These are phyloP conservation scores for Tetraodon nigroviridis DNA, from an alignment of 2,113 vertebrate species.

Conservation along the genomic window DNA sequence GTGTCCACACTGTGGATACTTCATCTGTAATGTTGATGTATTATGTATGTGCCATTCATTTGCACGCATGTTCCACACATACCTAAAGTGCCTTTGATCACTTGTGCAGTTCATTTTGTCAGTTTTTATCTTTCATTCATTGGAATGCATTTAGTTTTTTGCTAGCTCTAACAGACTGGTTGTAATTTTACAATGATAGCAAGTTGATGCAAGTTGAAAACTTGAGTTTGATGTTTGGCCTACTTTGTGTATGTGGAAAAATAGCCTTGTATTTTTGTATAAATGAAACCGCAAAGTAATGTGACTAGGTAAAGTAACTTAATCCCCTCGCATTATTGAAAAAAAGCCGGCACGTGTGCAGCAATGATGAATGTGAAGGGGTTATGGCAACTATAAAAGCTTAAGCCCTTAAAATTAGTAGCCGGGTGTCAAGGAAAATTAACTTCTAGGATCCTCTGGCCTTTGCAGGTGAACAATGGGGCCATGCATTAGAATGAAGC, in stretches of 20 bases:
- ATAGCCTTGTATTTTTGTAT: not conserved
- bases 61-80: not conserved
- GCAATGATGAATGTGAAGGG: conserved; percentile 44
- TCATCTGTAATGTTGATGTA: not conserved
- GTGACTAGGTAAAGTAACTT: too few relatives aligned
- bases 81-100: not conserved
- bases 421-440: conserved; percentile 64
- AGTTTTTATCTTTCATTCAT: not conserved
- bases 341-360: conserved; percentile 19
- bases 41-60: not conserved
- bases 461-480: conserved; percentile 72
- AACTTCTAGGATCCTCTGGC: conserved; percentile 62
- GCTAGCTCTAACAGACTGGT: not conserved
- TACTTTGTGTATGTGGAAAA: too few relatives aligned
- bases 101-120: conserved; percentile 2
- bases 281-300: not conserved
- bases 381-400: conserved; percentile 41
- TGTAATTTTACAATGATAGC: not conserved
- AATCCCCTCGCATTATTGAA: conserved; percentile 4
- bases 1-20: conserved; percentile 2
- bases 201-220: conserved; percentile 24
- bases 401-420: conserved; percentile 59
- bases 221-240: not conserved
- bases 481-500: conserved; percentile 61
- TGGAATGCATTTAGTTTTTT: conserved; percentile 15